Base-by-base conservation (phyloP, 2,888 invertebrate species). In the Clusia tigrina region DNA sequence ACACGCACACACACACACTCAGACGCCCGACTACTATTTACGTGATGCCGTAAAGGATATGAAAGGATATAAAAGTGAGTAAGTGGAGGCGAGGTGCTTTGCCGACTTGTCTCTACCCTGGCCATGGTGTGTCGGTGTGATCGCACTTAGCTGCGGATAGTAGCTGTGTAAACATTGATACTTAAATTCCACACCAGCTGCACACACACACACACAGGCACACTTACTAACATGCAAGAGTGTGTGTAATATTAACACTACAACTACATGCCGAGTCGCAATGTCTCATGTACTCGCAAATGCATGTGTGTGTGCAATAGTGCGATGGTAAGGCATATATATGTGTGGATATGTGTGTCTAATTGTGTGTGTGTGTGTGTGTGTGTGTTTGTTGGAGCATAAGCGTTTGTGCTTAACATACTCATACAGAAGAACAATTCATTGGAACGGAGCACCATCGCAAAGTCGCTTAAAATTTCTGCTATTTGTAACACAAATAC, bases 381-480 rank as follows among this genome's bases (percentile, higher is more conserved):
- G n/a, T n/a, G n/a, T n/a, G n/a, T n/a, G n/a, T n/a, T n/a, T 61
- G 59, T 54, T 62, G 67, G 70, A 67, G 67, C 67, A 69, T 63
- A 68, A 70, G 70, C 58, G 63, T 74, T 75, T 74, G 74, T 75
- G 75, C 74, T 74, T 76, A 75, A 73, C 74, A 75, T 67, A 74
- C 69, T 66, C n/a, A n/a, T n/a, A 32, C 6, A 32, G 32, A 32
- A 32, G 22, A 52, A 52, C 20, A 52, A 12, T 32, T 32, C 32
- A 32, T 32, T 32, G 32, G 32, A 32, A 32, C 32, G 32, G 32
- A 32, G 12, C 6, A 32, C 32, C 32, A 6, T 32, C 12, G 32
- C 32, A 32, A 12, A 32, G 32, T n/a, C n/a, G n/a, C n/a, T n/a
- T n/a, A n/a, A n/a, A n/a, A n/a, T n/a, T n/a, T n/a, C n/a, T n/a